Evolutionary conservation across 2,797 vertebrate species (phyloP), one percentile per base, ranked within the genome.

Genomic region (Discoglossus pictus): DNA sequence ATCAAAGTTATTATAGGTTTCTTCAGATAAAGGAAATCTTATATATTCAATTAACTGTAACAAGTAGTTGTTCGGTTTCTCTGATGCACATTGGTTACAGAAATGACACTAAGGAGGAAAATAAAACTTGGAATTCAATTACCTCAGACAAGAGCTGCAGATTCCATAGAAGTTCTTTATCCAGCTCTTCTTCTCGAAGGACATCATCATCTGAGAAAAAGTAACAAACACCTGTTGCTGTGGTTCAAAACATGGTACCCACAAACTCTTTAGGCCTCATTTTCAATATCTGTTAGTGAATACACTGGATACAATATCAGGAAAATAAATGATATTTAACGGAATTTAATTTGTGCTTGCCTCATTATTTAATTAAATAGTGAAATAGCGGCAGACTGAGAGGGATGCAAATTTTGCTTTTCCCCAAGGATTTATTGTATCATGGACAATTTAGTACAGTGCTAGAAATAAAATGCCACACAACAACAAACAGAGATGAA

Each of bases 91-190:
- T n/a, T n/a, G n/a, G n/a, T n/a, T n/a, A n/a, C n/a, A n/a, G n/a
- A n/a, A n/a, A n/a, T n/a, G n/a, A n/a, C n/a, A n/a, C n/a, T n/a
- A n/a, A n/a, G n/a, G n/a, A n/a, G n/a, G n/a, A n/a, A n/a, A 5
- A 46, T 1, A 16, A 15, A 20, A 46, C 18, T 65, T 52, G 71
- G 47, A 13, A 66, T 44, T 71, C 52, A 1, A 36, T 86, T 87
- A 99, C 96, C 93, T 99, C 96, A 72, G 97, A 98, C 62, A 99
- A 86, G 55, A 99, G 91, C 73, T 99, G 97, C 47, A 99, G 92
- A 81, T 93, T 98, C 97, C 97, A 99, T 10, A 99, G 83, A 44
- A 99, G 84, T 72, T 98, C 97, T 76, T 99, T 99, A 83, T 99
- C 96, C 62, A 99, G 87, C 55, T 99, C 96, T 83, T 98, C 95